Conservation (phyloP, 2,888 invertebrate genomes). For the Odontothrips loti region DNA sequence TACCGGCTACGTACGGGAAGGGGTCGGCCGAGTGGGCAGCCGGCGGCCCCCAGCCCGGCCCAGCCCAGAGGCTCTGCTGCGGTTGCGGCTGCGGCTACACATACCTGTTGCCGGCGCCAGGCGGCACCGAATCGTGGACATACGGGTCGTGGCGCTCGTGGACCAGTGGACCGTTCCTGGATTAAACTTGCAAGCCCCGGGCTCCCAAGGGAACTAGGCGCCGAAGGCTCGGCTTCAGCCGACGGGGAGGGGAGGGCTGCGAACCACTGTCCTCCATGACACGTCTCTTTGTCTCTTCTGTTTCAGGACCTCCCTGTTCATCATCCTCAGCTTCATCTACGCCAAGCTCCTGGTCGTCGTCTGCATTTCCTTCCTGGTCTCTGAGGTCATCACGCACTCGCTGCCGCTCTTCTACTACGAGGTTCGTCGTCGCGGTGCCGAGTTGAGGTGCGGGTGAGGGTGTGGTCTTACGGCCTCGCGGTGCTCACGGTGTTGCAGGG, state of each 20-base stretch:
- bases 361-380: conserved; percentile 90
- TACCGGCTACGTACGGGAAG: no score
- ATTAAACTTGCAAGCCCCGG: neutral
- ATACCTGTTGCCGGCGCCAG: no score
- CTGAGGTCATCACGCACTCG: conserved; percentile 89
- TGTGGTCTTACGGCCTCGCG: neutral
- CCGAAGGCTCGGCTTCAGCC: no score
- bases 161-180: no score
- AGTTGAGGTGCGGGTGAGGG: neutral
- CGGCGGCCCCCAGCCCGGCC: no score
- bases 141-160: no score
- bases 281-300: conserved; percentile 42
- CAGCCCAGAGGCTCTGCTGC: no score
- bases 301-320: conserved; percentile 88
- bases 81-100: no score
- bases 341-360: conserved; percentile 90
- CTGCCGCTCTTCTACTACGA: conserved; percentile 90
- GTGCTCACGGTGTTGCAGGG: conserved; percentile 50
- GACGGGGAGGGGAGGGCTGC: neutral
- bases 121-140: no score
- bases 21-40: no score
- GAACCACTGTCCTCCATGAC: no score
- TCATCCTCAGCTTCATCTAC: conserved; percentile 94
- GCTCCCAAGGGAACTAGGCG: no score
- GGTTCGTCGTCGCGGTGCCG: conserved; percentile 43